Evolutionary conservation across 2,888 invertebrate species (phyloP), one percentile per base, ranked within the genome.

Genomic region (Galerucella pusilla): DNA sequence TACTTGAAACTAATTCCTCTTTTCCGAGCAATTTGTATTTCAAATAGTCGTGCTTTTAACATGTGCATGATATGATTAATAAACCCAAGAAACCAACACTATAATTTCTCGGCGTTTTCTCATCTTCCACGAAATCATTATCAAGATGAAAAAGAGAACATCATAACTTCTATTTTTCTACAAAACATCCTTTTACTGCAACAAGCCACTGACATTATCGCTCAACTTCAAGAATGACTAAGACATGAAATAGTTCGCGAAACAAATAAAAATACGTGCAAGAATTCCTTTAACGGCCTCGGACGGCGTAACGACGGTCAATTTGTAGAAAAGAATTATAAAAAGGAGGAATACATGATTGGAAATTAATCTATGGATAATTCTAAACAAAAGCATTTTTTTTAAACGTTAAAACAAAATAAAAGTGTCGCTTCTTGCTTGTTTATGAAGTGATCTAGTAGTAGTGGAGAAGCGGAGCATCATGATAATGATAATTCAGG

Each of bases 221-320:
- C 45, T 20, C 45, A 42, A 42, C 63, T 63, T 35, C n/a, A 46
- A 11, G 46, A 46, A 42, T 16, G n/a, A 65, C 45, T 65, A 64
- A 64, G 64, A 63, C 70, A 61, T 70, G 70, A 70, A 70, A 64
- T 25, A 75, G 68, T 75, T 72, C 65, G 72, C 35, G 72, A 68
- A 75, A 75, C 72, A 72, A 75, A 75, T 72, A 69, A 66, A 57
- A 52, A 49, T 63, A 75, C 75, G 75, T 75, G 75, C 45, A 75
- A 75, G 72, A 75, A 75, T 75, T 75, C 61, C 66, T 69, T 46
- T 42, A 52, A 70, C 49, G 45, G 49, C 46, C 25, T 3, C 16
- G 57, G 57, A 57, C 11, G 16, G 9, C n/a, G n/a, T 52, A n/a
- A 52, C 2, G 52, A 52, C 14, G 5, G 14, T 9, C 57, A 0